Evolutionary conservation across 2,888 invertebrate genomes (phyloP).

Genomic region (Lasioglossum oenotherae): DNA sequence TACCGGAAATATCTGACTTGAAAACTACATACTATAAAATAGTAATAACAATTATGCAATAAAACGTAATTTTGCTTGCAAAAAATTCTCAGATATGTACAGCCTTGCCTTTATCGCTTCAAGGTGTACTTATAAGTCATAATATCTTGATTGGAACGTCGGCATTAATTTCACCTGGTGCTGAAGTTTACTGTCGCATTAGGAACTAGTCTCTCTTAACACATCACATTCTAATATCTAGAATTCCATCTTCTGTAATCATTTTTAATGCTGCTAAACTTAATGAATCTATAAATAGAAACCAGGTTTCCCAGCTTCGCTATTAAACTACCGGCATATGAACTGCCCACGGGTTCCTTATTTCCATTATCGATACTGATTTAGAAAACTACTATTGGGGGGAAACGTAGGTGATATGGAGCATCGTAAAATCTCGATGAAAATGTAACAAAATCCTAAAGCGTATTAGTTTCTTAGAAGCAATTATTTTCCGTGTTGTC

Average conservation of each 20-base stretch:
- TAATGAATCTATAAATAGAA: not conserved
- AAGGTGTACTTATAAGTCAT: not conserved
- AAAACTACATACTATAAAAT: not conserved
- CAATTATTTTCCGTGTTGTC: too few relatives aligned
- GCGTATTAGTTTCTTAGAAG: too few relatives aligned
- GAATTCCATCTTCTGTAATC: not conserved
- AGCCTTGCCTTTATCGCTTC: not conserved
- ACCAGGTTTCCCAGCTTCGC: not conserved
- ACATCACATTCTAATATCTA: not conserved
- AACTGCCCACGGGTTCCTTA: not conserved
- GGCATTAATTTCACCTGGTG: not conserved
- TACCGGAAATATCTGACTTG: not conserved
- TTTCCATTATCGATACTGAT: not conserved
- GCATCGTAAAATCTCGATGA: not conserved
- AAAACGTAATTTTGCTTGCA: not conserved
- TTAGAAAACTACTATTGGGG: not conserved
- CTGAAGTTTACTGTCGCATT: not conserved
- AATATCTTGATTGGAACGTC: not conserved
- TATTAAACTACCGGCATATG: not conserved
- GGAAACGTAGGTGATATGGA: not conserved
- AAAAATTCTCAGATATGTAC: not conserved
- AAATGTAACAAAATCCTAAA: not conserved
- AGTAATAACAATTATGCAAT: not conserved
- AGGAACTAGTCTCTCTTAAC: not conserved
- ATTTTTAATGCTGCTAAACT: not conserved